Evolutionary conservation across 2,888 invertebrate genomes (phyloP).

Genomic region (Orthonevra nobilis): DNA sequence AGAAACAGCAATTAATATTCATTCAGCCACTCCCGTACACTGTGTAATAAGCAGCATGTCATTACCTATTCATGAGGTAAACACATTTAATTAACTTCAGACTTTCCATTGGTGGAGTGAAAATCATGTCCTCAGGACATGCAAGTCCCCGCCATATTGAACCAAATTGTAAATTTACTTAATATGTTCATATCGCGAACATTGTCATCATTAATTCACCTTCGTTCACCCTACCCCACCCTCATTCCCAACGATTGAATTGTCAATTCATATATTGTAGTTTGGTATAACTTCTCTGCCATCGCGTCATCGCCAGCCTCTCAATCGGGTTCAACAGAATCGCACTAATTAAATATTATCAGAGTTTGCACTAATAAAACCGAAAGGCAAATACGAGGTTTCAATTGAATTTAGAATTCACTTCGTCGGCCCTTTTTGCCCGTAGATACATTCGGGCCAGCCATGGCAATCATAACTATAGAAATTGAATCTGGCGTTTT

Average conservation of each 20-base stretch:
- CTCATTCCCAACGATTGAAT: no score
- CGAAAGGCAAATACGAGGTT: conserved; percentile 13
- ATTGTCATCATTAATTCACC: conserved; percentile 28
- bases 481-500: conserved; percentile 21
- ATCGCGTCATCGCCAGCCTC: no score
- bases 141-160: no score
- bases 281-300: no score
- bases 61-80: conserved; percentile 13
- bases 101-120: neutral
- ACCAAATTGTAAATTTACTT: neutral
- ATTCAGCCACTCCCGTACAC: neutral
- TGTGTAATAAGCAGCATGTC: neutral
- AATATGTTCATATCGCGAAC: neutral
- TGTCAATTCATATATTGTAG: no score
- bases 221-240: no score
- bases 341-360: conserved; percentile 28
- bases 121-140: neutral
- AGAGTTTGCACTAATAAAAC: conserved; percentile 6
- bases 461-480: conserved; percentile 37
- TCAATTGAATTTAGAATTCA: conserved; percentile 21
- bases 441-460: no score
- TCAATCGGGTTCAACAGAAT: neutral
- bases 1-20: no score
- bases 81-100: conserved; percentile 22
- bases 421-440: neutral